phyloP scores from a whole-genome alignment of 2,888 invertebrate species.

The Thyatira batis region DNA sequence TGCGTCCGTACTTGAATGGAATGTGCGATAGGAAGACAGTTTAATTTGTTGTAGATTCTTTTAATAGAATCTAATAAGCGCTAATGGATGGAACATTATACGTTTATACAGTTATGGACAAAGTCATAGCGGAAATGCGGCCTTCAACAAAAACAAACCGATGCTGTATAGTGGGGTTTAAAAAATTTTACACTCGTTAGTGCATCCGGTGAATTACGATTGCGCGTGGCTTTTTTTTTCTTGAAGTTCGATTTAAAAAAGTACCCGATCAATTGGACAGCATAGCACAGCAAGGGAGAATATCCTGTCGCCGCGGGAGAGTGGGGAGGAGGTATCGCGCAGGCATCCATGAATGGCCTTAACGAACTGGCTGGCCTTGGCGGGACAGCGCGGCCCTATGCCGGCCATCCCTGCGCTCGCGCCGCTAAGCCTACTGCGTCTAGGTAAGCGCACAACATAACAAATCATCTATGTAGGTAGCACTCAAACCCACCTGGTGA shows the following conservation, averaged over 20 bases:
- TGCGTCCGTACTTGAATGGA: slow-evolving; percentile 24
- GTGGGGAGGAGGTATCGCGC: slow-evolving; percentile 58
- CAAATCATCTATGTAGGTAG: neutral
- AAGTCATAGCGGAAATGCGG: slow-evolving; percentile 63
- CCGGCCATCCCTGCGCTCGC: slow-evolving; percentile 20
- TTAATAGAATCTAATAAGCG: slow-evolving; percentile 40
- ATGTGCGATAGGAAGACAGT: slow-evolving; percentile 24
- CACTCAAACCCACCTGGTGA: neutral
- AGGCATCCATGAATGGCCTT: slow-evolving; percentile 80
- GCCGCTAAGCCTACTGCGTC: neutral
- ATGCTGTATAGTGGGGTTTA: slow-evolving; percentile 57
- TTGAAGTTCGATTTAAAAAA: slow-evolving; percentile 59
- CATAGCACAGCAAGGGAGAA: slow-evolving; percentile 68
- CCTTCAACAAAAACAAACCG: slow-evolving; percentile 67
- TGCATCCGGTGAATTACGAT: slow-evolving; percentile 79
- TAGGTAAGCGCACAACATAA: neutral
- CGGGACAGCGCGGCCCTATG: slow-evolving; percentile 50
- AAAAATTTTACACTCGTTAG: slow-evolving; percentile 78
- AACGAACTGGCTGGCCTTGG: slow-evolving; percentile 80
- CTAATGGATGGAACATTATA: slow-evolving; percentile 34
- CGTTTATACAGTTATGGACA: slow-evolving; percentile 44
- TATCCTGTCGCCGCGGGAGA: slow-evolving; percentile 68
- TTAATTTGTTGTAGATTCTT: slow-evolving; percentile 30
- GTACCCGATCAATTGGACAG: slow-evolving; percentile 69
- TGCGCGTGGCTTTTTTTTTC: slow-evolving; percentile 68